Percentiles rank a stretch among this genome's conserved stretches.
phyloP scores from a whole-genome alignment of 2,888 invertebrate genomes.

The Drosophila borborema region DNA sequence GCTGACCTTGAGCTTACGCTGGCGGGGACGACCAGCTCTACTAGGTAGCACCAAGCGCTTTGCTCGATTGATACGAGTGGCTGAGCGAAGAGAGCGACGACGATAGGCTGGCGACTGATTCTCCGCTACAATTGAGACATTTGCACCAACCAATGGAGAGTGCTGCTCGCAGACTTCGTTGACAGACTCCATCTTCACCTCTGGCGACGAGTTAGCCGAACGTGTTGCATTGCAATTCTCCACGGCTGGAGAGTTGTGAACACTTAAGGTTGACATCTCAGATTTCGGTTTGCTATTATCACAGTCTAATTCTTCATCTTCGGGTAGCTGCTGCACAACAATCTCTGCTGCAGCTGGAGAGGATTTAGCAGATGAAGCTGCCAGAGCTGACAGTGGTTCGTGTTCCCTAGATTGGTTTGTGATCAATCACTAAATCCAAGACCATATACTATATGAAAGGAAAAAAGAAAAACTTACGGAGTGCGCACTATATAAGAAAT shows the following conservation, averaged over 20 bases:
- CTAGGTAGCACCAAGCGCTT: neutral
- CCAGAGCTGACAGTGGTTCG: neutral
- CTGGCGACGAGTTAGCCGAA: neutral
- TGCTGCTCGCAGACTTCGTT: neutral
- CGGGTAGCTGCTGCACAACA: neutral
- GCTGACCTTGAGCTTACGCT: constrained; percentile 1
- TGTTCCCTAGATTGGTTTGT: neutral
- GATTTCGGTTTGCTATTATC: neutral
- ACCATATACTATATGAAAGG: no score
- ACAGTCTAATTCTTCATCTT: neutral
- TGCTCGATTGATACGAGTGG: neutral
- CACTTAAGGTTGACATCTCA: neutral
- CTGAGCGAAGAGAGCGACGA: constrained; percentile 25
- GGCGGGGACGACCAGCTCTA: neutral
- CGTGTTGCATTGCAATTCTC: neutral
- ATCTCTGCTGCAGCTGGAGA: neutral
- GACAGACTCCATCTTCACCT: neutral
- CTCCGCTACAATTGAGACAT: neutral
- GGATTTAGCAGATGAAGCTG: accelerated
- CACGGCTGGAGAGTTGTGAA: neutral
- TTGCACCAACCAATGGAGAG: accelerated
- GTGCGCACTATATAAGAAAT: constrained; percentile 33
- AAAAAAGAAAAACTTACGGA: constrained; percentile 34
- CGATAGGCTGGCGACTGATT: neutral
- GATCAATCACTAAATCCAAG: accelerated